Conservation (phyloP, 2,797 vertebrate genomes). For the Danio choprae region DNA sequence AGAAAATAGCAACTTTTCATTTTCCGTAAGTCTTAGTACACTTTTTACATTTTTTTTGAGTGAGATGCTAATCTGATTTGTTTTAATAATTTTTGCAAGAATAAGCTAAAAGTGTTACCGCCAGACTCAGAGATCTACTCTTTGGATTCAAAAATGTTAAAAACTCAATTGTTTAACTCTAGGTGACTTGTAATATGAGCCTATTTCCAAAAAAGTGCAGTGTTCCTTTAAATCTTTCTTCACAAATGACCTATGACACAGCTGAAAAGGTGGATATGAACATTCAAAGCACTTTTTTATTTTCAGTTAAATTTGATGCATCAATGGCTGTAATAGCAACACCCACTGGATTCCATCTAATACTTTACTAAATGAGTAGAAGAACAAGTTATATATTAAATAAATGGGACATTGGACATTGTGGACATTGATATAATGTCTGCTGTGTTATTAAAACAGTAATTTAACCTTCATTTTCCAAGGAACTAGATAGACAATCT, state of each 20-base stretch:
- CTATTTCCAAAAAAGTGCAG: too few relatives aligned
- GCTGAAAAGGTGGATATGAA: slow-evolving; percentile 30
- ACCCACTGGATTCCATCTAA: not conserved
- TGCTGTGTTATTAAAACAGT: slow-evolving; percentile 9
- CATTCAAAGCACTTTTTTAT: slow-evolving; percentile 16
- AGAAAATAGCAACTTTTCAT: too few relatives aligned
- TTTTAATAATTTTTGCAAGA: too few relatives aligned
- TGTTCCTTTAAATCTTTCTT: slow-evolving; percentile 31
- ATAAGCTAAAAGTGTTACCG: too few relatives aligned
- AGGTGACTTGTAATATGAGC: too few relatives aligned
- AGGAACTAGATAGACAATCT: slow-evolving; percentile 10
- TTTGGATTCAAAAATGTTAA: too few relatives aligned
- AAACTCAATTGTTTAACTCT: too few relatives aligned
- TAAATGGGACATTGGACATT: not conserved
- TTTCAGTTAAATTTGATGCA: slow-evolving; percentile 39
- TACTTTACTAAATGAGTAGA: not conserved
- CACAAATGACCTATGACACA: slow-evolving; percentile 49
- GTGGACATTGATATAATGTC: not conserved
- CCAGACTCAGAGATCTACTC: too few relatives aligned
- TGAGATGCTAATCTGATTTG: too few relatives aligned
- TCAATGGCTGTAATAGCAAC: slow-evolving; percentile 33
- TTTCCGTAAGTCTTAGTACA: too few relatives aligned
- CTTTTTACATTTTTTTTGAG: too few relatives aligned
- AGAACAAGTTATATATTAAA: not conserved
- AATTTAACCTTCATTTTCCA: not conserved